Evolutionary conservation across 2,888 invertebrate species (phyloP).

Genomic region (Hipparchia semele): DNA sequence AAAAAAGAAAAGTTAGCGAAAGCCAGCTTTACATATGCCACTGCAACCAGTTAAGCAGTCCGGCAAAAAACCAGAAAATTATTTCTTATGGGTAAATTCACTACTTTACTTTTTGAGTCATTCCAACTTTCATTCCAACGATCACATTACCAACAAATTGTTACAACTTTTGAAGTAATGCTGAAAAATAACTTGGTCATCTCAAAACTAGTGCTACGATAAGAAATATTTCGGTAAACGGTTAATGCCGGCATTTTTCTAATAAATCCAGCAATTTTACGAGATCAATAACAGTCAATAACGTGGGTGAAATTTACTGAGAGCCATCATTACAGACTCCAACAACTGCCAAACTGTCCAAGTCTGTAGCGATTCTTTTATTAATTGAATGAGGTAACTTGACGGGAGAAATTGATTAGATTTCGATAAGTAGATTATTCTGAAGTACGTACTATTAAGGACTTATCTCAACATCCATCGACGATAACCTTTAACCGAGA

Average conservation of each 20-base stretch:
- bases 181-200: too few relatives aligned
- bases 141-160: too few relatives aligned
- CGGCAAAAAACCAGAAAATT: neutral
- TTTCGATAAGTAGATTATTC: constrained; percentile 38
- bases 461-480: too few relatives aligned
- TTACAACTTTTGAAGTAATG: too few relatives aligned
- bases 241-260: too few relatives aligned
- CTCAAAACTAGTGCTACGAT: too few relatives aligned
- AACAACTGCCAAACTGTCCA: constrained; percentile 49
- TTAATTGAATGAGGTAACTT: constrained; percentile 46
- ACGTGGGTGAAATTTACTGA: constrained; percentile 38
- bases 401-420: constrained; percentile 46
- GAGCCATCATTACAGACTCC: constrained; percentile 40
- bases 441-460: neutral
- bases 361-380: constrained; percentile 43
- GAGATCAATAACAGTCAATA: constrained; percentile 26
- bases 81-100: neutral
- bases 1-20: constrained; percentile 7
- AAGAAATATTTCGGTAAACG: too few relatives aligned
- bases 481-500: too few relatives aligned
- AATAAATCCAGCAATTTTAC: constrained; percentile 9
- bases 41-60: neutral
- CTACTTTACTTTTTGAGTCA: too few relatives aligned
- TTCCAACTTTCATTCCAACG: too few relatives aligned
- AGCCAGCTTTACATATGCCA: constrained; percentile 5